phyloP scores from a whole-genome alignment of 2,888 invertebrate genomes.

The Tanypteryx hageni region DNA sequence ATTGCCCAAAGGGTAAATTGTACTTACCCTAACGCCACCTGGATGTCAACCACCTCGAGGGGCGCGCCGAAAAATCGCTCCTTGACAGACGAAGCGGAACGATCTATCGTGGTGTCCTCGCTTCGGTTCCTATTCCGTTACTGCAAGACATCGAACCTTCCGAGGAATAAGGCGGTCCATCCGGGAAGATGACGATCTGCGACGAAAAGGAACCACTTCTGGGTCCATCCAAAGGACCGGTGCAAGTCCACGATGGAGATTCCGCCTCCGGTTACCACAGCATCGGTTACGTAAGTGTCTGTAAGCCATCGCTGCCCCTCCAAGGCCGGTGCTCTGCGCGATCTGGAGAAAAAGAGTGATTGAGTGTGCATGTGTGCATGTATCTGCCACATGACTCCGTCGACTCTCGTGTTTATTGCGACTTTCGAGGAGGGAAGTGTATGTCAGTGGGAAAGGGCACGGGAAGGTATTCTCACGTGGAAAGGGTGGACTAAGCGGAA shows the following conservation, averaged over 20 bases:
- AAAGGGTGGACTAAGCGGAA: not conserved
- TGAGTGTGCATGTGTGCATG: not conserved
- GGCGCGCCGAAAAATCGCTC: not conserved
- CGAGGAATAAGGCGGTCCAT: no score
- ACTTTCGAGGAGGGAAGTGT: not conserved
- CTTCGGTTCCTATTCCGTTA: not conserved
- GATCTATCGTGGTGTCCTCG: not conserved
- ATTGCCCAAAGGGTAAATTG: not conserved
- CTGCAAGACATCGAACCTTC: not conserved
- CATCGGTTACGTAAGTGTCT: slow-evolving; percentile 54
- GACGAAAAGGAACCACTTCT: slow-evolving; percentile 48
- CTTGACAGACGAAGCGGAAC: not conserved
- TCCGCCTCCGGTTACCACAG: slow-evolving; percentile 38
- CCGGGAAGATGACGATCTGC: slow-evolving; percentile 41
- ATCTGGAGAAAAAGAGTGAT: not conserved
- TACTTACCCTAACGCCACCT: not conserved
- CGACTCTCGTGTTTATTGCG: not conserved
- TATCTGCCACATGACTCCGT: not conserved
- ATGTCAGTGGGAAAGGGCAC: not conserved
- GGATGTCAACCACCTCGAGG: not conserved
- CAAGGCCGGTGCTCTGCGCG: not conserved
- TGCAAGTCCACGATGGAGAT: not conserved
- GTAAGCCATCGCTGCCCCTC: not conserved
- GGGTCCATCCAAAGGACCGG: not conserved
- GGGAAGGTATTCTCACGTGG: not conserved